Conservation (phyloP, 1,140 invertebrate genomes). For the Rhynchophorus ferrugineus region DNA sequence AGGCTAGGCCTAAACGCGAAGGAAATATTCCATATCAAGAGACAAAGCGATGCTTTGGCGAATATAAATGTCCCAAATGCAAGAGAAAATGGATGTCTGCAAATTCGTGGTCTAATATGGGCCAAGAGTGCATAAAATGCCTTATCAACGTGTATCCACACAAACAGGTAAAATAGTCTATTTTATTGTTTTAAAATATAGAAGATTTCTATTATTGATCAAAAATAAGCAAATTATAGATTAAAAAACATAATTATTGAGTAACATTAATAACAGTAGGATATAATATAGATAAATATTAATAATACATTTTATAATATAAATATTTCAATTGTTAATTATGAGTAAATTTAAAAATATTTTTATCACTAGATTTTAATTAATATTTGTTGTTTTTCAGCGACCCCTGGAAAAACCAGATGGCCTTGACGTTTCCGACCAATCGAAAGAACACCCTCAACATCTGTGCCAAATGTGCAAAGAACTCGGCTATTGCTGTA, state of each 20-base stretch:
- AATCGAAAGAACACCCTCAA: slow-evolving; percentile 84
- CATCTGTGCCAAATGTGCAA: slow-evolving; percentile 85
- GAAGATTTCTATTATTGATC: slow-evolving; percentile 1
- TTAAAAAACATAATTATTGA: not conserved
- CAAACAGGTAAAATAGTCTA: slow-evolving; percentile 67
- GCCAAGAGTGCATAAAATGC: slow-evolving; percentile 91
- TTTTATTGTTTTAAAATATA: slow-evolving; percentile 6
- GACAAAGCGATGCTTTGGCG: slow-evolving; percentile 87
- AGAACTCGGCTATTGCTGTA: slow-evolving; percentile 77
- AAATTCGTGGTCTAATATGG: slow-evolving; percentile 91
- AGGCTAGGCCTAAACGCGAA: slow-evolving; percentile 81
- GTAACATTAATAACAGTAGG: too few species aligned
- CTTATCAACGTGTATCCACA: slow-evolving; percentile 90
- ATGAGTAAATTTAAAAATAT: too few species aligned
- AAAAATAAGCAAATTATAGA: not conserved
- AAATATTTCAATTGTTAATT: too few species aligned
- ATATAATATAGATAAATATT: too few species aligned
- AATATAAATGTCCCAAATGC: slow-evolving; percentile 90
- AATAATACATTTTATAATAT: too few species aligned
- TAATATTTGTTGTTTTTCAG: too few species aligned
- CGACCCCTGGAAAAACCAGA: slow-evolving; percentile 81
- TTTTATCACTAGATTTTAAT: too few species aligned
- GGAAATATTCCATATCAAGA: slow-evolving; percentile 92
- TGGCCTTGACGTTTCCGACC: slow-evolving; percentile 80
- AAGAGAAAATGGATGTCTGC: slow-evolving; percentile 94